Conservation (phyloP, 2,113 vertebrate species). For the Ammodytes marinus region DNA sequence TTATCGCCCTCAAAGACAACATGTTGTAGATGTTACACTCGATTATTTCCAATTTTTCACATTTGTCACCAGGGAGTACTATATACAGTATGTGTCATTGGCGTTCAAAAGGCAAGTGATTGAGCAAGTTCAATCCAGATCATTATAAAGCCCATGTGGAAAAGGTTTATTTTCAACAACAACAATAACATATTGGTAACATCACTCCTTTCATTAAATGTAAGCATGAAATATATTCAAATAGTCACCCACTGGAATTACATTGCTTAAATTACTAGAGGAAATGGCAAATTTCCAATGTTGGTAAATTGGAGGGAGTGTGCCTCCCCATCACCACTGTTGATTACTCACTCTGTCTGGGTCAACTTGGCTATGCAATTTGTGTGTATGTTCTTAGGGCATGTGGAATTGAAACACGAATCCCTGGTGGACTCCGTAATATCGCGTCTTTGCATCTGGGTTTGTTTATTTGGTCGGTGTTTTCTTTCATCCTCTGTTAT, state of each 20-base stretch:
- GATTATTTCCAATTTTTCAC: no score
- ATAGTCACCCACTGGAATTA: background rate
- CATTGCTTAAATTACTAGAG: background rate
- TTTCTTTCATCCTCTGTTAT: constrained; percentile 72
- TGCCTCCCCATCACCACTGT: background rate
- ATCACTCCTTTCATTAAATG: no score
- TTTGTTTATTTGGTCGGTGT: constrained; percentile 55
- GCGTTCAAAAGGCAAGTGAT: background rate
- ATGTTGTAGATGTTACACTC: no score
- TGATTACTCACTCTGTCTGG: background rate
- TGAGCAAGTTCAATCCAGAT: background rate
- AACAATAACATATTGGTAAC: no score
- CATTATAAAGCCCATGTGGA: background rate
- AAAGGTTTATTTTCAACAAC: no score
- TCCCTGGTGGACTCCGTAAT: constrained; percentile 33
- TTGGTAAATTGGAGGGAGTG: background rate
- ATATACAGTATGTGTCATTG: no score
- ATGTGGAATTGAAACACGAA: constrained; percentile 46
- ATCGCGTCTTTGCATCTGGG: constrained; percentile 38
- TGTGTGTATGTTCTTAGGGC: constrained; percentile 35
- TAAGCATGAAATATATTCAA: background rate
- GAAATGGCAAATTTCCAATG: background rate
- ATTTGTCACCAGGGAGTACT: no score
- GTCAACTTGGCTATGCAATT: background rate
- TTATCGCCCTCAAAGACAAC: no score